Evolutionary conservation across 2,888 invertebrate species (phyloP), one percentile per base, ranked within the genome.

Genomic region (Diarsia brunnea): DNA sequence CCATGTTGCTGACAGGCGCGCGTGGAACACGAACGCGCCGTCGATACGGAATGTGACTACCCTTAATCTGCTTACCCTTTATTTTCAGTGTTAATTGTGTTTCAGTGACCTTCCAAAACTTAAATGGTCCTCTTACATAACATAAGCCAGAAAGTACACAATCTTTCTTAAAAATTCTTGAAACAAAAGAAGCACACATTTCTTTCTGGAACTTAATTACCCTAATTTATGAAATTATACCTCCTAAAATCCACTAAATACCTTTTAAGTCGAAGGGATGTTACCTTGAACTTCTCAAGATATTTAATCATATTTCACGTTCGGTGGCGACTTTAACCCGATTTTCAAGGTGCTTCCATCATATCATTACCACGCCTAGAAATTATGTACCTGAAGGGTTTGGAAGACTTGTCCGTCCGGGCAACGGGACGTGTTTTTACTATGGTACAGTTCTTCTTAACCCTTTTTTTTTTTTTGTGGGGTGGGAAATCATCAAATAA

Each of bases 161-260:
- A 24, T 27, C 19, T 45, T 64, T 58, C 14, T 10, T 10, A 27
- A 58, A 68, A 67, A 8, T 4, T 47, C 45, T 64, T 47, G 27
- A 14, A 67, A 51, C 5, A 27, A 60, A 24, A 8, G 43, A 60
- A 51, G 24, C 31, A 45, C 7, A 16, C 45, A 31, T 79, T 79
- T 60, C 11, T 76, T 38, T 38, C 7, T 19, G 67, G 45, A 53
- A 38, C 51, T 21, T 69, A 73, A 79, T 73, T 27, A 67, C 63
- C 47, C 24, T 24, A 72, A 38, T 81, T 69, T 63, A 67, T 63
- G 0, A 84, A 70, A 81, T 73, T 60, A 27, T 21, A 16, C 51
- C 47, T 16, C 47, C 14, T 24, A 12, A 43, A 61, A 51, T 67
- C 16, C 51, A 47, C 1, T 63, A 64, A 81, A 70, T 70, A 67